These are phyloP conservation scores for Penelope pileata DNA, from an alignment of 2,113 vertebrate species.

Conservation along the genomic window DNA sequence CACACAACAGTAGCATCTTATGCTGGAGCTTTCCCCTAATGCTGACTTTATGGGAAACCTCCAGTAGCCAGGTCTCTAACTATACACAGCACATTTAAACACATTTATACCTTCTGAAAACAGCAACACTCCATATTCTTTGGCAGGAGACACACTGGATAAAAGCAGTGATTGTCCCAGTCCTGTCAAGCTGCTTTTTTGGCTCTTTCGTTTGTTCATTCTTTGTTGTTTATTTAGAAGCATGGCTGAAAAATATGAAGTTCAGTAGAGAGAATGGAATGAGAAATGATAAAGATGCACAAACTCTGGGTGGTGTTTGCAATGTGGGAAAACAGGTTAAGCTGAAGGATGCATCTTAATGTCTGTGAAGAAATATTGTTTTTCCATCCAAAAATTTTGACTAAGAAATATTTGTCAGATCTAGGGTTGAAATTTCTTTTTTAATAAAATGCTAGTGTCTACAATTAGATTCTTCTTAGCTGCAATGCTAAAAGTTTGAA, in stretches of 20 bases:
- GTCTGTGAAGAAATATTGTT: neutral
- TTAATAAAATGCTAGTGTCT: neutral
- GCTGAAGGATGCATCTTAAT: neutral
- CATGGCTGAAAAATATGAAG: too few species aligned
- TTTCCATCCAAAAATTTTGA: fast-evolving
- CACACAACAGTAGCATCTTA: neutral
- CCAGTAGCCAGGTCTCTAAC: neutral
- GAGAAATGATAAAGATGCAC: neutral
- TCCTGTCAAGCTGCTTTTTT: neutral
- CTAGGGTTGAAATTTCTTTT: neutral
- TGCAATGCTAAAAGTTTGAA: neutral
- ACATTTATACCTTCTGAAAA: too few species aligned
- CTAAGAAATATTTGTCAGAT: neutral
- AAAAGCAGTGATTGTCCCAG: neutral
- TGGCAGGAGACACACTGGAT: neutral
- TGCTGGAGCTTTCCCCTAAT: neutral
- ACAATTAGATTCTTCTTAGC: neutral
- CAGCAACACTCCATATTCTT: neutral
- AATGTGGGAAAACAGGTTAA: neutral
- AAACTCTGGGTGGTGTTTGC: neutral
- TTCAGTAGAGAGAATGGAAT: neutral
- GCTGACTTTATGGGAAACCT: neutral
- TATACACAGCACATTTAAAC: neutral
- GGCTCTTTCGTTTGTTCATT: too few species aligned
- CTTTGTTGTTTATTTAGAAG: too few species aligned